Conservation (phyloP, 2,888 invertebrate genomes). For the Orgyia antiqua region DNA sequence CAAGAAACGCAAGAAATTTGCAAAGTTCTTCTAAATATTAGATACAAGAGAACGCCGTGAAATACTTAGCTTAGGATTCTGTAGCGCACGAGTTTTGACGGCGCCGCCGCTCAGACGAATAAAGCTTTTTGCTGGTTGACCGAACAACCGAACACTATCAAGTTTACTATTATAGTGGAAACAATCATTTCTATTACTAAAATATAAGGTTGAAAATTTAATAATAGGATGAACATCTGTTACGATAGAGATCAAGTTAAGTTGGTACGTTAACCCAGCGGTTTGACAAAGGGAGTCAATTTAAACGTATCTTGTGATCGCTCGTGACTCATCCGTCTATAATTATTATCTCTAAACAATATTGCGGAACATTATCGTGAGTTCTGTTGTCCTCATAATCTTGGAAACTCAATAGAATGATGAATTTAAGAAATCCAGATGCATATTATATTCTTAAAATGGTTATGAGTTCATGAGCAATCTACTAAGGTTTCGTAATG, state of each 20-base stretch:
- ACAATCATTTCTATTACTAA: constrained; percentile 9
- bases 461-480: too few species aligned
- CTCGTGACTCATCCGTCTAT: constrained; percentile 64
- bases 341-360: constrained; percentile 56
- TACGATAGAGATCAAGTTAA: constrained; percentile 24
- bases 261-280: constrained; percentile 30
- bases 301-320: constrained; percentile 58
- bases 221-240: constrained; percentile 8
- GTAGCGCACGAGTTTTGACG: constrained; percentile 30
- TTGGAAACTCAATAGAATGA: constrained; percentile 18
- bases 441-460: too few species aligned
- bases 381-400: constrained; percentile 20
- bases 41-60: constrained; percentile 29
- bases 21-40: too few species aligned
- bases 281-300: constrained; percentile 65
- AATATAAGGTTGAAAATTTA: constrained; percentile 11
- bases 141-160: constrained; percentile 15
- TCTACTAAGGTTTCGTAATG: too few species aligned
- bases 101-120: constrained; percentile 18
- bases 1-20: too few species aligned
- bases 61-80: constrained; percentile 26
- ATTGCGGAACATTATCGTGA: constrained; percentile 31
- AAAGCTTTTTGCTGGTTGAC: constrained; percentile 23
- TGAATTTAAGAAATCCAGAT: too few species aligned
- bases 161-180: constrained; percentile 6